Evolutionary conservation across 2,797 vertebrate genomes (phyloP), one percentile per base, ranked within the genome.

Genomic region (Tamandua tetradactyla): DNA sequence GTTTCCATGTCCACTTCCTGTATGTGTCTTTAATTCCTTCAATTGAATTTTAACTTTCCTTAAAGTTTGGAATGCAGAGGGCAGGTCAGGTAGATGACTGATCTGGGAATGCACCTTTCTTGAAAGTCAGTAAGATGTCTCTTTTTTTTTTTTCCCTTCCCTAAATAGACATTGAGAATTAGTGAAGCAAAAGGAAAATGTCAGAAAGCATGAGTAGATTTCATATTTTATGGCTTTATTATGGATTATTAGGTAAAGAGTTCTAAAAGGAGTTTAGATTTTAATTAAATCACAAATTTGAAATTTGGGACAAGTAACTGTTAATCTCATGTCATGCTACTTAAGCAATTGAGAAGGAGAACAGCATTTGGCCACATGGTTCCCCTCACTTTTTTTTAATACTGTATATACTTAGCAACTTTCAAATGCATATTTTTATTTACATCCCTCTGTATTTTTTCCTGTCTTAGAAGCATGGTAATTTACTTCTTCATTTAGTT

Each of bases 1-100:
- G 83, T 96, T 95, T 96, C 75, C 37, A 87, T 85, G 87, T 61
- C 25, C 1, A 81, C 57, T 93, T 90, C 74, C 85, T 93, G 78
- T 23, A 30, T 11, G 47, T 47, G 61, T 74, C 32, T 96, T 91
- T 83, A 95, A 79, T 96, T 96, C 91, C 18, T 94, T 62, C 42
- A 47, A 42, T n/a, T 93, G 57, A 86, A 20, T 86, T 90, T 74
- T 55, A 44, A 78, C 35, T 81, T 87, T 87, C 59, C n/a, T 87
- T 18, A 42, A 87, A 40, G 75, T 49, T 90, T 75, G 92, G 81
- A 87, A 72, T 49, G 35, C 55, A 61, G 42, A 92, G 25, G 20
- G 55, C 89, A 44, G 7, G n/a, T 59, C 49, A 84, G 47, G 37
- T 25, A 87, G 44, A 76, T 32, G 95, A 89, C 25, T 42, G 23